Percentiles rank a stretch among this genome's conserved stretches.
Evolutionary conservation across 2,888 invertebrate genomes (phyloP).

Genomic region (Eilema griseolum): DNA sequence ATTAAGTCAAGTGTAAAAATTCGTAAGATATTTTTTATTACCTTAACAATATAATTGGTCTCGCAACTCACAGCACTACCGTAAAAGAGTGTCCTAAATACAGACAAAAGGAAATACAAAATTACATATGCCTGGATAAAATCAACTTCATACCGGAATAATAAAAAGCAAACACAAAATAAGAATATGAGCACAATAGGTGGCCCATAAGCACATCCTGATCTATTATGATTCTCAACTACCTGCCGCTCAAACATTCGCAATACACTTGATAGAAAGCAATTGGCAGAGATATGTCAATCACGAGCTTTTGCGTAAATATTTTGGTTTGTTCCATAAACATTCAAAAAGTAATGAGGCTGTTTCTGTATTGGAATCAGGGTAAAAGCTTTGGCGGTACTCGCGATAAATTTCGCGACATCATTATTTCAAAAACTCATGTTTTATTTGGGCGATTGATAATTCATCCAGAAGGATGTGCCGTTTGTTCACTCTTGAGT

Average conservation of each 20-base stretch:
- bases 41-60: neutral
- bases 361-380: slow-evolving; percentile 37
- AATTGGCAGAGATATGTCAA: slow-evolving; percentile 29
- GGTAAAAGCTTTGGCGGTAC: slow-evolving; percentile 43
- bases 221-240: neutral
- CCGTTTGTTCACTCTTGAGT: too few species aligned
- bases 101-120: neutral
- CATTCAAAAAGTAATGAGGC: slow-evolving; percentile 28
- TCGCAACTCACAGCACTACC: neutral
- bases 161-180: slow-evolving; percentile 5
- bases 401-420: slow-evolving; percentile 31
- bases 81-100: slow-evolving; percentile 1
- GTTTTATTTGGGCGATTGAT: slow-evolving; percentile 18
- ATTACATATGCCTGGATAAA: neutral
- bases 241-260: neutral
- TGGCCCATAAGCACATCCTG: slow-evolving; percentile 4
- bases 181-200: slow-evolving; percentile 14
- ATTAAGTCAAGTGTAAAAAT: neutral
- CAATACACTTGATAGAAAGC: slow-evolving; percentile 9
- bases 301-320: slow-evolving; percentile 31
- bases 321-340: slow-evolving; percentile 33
- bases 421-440: slow-evolving; percentile 31
- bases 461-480: neutral
- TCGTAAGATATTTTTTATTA: neutral
- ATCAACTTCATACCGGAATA: slow-evolving; percentile 5